phyloP scores from a whole-genome alignment of 2,888 invertebrate species.

The Mycalesis mineus region DNA sequence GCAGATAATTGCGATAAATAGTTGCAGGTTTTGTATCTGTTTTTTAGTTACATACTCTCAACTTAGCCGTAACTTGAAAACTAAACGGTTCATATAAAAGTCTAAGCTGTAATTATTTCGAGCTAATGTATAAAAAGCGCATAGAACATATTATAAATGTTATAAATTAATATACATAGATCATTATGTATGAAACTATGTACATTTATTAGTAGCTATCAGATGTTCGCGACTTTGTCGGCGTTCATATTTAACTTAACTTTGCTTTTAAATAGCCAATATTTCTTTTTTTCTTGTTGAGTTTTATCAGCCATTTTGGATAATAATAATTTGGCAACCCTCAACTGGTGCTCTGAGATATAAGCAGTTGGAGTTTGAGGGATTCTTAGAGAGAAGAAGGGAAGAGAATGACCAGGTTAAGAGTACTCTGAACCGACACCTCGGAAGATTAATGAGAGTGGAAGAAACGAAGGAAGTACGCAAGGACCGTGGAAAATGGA shows the following conservation, averaged over 20 bases:
- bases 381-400: no score
- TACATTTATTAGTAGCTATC: conserved; percentile 8
- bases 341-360: no score
- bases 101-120: conserved; percentile 14
- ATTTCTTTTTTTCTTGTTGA: no score
- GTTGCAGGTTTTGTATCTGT: conserved; percentile 26
- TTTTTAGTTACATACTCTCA: conserved; percentile 26
- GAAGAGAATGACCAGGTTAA: no score
- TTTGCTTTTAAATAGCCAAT: no score
- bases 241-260: background rate
- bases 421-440: no score
- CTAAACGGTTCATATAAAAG: conserved; percentile 2
- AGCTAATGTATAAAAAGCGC: conserved; percentile 21
- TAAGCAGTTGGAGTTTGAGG: no score
- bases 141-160: conserved; percentile 21
- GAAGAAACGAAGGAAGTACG: no score
- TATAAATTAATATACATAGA: conserved; percentile 1
- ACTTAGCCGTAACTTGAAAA: conserved; percentile 10
- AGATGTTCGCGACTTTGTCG: background rate
- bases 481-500: no score
- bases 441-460: no score
- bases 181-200: conserved; percentile 17
- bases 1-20: conserved; percentile 33
- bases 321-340: no score
- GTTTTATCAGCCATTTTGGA: no score